These are phyloP conservation scores for Tridacna gigas DNA, from an alignment of 2,888 invertebrate genomes.

Conservation along the genomic window DNA sequence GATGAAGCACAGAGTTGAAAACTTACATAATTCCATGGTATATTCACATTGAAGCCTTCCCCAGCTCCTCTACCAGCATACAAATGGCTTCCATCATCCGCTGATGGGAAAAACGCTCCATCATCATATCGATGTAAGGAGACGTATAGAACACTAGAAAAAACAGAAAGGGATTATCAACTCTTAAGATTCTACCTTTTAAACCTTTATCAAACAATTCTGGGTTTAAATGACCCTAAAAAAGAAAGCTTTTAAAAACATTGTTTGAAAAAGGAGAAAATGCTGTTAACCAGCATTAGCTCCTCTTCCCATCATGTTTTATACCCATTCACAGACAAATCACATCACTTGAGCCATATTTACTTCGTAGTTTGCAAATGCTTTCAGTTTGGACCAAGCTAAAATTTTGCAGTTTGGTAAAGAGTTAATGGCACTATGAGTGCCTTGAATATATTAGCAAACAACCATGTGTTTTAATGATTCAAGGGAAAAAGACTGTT, in stretches of 20 bases:
- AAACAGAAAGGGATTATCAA: neutral
- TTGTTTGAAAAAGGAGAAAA: neutral
- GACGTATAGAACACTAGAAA: constrained; percentile 91
- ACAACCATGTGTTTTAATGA: too few relatives aligned
- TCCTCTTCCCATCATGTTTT: neutral
- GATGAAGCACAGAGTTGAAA: neutral
- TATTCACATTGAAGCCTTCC: constrained; percentile 92
- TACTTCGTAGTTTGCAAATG: too few relatives aligned
- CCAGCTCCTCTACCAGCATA: constrained; percentile 88
- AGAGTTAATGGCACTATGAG: too few relatives aligned
- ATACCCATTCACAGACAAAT: too few relatives aligned
- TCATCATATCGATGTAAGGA: constrained; percentile 96
- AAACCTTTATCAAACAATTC: too few relatives aligned
- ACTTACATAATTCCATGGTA: constrained; percentile 87
- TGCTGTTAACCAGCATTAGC: neutral
- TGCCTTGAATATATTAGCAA: too few relatives aligned
- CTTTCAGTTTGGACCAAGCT: too few relatives aligned
- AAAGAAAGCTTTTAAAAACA: too few relatives aligned
- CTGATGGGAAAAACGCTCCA: constrained; percentile 93
- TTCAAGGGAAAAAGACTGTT: neutral
- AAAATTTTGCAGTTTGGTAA: too few relatives aligned
- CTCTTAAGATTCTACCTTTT: too few relatives aligned
- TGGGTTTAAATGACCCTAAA: too few relatives aligned
- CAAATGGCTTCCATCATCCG: constrained; percentile 87
- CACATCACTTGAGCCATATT: too few relatives aligned